These are phyloP conservation scores for Pseudomyrmex sp. DNA, from an alignment of 1,140 invertebrate genomes.

Conservation along the genomic window DNA sequence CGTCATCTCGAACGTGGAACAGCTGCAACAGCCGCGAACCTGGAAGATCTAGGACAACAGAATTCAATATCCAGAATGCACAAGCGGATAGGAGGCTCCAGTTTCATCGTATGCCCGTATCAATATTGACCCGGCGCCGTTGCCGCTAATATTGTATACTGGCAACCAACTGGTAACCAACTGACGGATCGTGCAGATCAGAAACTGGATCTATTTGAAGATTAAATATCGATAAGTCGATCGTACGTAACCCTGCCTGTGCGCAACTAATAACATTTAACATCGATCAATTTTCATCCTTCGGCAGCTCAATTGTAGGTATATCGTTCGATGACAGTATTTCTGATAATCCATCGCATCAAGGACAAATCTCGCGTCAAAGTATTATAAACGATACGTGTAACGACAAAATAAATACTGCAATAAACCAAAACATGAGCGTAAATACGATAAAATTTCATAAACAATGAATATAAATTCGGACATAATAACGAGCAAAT, in stretches of 20 bases:
- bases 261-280: not conserved
- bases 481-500: conserved; percentile 39
- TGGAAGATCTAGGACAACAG: conserved; percentile 12
- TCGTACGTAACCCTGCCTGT: no score
- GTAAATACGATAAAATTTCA: conserved; percentile 3
- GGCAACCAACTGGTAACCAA: conserved; percentile 38
- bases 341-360: not conserved
- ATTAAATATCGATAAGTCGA: conserved; percentile 35
- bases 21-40: not conserved
- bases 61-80: conserved; percentile 55
- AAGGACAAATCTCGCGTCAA: not conserved
- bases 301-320: not conserved
- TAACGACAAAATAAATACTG: conserved; percentile 17
- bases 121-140: conserved; percentile 48
- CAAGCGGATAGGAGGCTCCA: conserved; percentile 41
- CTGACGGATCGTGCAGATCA: conserved; percentile 11
- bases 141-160: conserved; percentile 17
- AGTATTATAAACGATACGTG: not conserved
- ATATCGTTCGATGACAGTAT: not conserved
- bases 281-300: not conserved
- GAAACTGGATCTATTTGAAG: conserved; percentile 42
- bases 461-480: not conserved
- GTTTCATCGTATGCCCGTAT: conserved; percentile 39
- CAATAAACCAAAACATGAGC: not conserved
- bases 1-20: not conserved